These are phyloP conservation scores for Pristionchus maxplancki DNA, from an alignment of 2,888 invertebrate genomes.

Conservation along the genomic window DNA sequence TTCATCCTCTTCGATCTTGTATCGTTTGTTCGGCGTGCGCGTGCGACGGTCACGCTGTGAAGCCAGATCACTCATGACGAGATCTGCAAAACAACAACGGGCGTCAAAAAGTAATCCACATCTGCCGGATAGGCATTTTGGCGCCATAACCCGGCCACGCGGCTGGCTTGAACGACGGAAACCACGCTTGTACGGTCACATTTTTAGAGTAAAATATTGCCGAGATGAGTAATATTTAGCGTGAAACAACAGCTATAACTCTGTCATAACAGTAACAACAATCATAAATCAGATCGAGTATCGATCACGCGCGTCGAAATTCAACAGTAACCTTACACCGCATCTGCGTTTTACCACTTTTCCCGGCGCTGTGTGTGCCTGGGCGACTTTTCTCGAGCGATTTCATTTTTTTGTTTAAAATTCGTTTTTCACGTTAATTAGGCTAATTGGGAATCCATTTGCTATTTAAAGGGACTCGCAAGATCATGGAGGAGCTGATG, in stretches of 20 bases:
- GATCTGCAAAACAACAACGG: constrained; percentile 10
- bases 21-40: constrained; percentile 51
- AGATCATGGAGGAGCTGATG: constrained; percentile 70
- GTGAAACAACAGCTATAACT: neutral
- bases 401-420: neutral
- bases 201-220: neutral
- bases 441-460: neutral
- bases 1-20: constrained; percentile 35
- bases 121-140: constrained; percentile 37
- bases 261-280: neutral
- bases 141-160: constrained; percentile 38
- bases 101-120: neutral
- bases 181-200: neutral
- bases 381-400: constrained; percentile 7
- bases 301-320: constrained; percentile 28
- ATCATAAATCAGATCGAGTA: neutral
- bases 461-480: neutral
- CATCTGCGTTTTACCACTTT: neutral
- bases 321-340: neutral
- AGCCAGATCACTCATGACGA: constrained; percentile 33
- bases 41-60: constrained; percentile 36
- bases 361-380: neutral
- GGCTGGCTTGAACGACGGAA: neutral
- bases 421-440: neutral
- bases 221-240: neutral